Conservation (phyloP, 1,140 invertebrate species). For the Macrobrachium rosenbergii region DNA sequence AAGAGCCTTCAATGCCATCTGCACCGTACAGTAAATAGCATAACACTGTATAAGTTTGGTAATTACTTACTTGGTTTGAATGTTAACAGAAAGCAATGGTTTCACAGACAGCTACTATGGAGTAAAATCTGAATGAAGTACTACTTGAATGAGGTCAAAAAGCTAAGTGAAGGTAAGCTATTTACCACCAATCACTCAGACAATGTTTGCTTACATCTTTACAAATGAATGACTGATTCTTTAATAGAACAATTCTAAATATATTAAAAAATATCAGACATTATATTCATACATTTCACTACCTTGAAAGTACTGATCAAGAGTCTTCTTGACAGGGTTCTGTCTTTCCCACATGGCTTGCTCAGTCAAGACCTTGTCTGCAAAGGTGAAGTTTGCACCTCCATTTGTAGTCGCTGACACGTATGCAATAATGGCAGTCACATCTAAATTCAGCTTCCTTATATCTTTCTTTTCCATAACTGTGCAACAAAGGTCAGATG, state of each 20-base stretch:
- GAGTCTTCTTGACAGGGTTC: constrained; percentile 47
- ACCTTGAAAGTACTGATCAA: constrained; percentile 55
- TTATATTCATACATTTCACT: not conserved
- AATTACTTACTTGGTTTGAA: too few species aligned
- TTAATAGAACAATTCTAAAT: not conserved
- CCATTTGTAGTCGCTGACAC: constrained; percentile 51
- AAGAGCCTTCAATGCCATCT: too few species aligned
- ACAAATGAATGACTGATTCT: too few species aligned
- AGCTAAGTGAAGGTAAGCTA: too few species aligned
- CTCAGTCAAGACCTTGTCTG: constrained; percentile 45
- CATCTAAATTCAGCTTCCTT: constrained; percentile 42
- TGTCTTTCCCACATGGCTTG: constrained; percentile 55
- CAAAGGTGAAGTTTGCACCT: constrained; percentile 32
- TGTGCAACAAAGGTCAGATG: not conserved
- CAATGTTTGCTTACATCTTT: too few species aligned
- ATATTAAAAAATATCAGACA: not conserved
- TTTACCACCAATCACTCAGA: too few species aligned
- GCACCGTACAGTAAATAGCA: too few species aligned
- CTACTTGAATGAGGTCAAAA: too few species aligned
- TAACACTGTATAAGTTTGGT: too few species aligned
- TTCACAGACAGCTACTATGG: too few species aligned
- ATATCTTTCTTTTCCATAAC: not conserved
- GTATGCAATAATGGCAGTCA: constrained; percentile 58
- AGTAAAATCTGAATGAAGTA: too few species aligned
- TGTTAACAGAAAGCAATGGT: too few species aligned